A percentile compares a stretch with the other conserved stretches of the same genome.
Evolutionary conservation across 1,140 invertebrate species (phyloP).

Genomic region (Centruroides vittatus): DNA sequence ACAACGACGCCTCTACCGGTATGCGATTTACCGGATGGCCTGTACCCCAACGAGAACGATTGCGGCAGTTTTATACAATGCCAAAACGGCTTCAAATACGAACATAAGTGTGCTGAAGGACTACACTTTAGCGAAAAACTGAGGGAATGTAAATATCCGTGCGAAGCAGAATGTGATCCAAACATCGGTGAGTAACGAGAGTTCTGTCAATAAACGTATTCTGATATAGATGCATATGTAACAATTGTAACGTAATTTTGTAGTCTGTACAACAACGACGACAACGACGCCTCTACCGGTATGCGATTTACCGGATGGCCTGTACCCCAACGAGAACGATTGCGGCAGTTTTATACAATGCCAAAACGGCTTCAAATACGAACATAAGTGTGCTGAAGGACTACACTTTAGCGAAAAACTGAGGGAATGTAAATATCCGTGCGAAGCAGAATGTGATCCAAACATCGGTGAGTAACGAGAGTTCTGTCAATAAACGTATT

Average conservation of each 20-base stretch:
- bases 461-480: too few relatives aligned
- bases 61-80: not conserved
- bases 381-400: conserved; percentile 30
- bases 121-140: conserved; percentile 37
- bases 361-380: not conserved
- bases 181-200: too few relatives aligned
- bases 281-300: not conserved
- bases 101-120: conserved; percentile 30
- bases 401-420: conserved; percentile 37
- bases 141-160: conserved; percentile 36
- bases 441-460: not conserved
- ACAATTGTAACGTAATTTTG: too few relatives aligned
- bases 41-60: not conserved
- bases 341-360: not conserved
- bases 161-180: not conserved
- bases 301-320: not conserved
- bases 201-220: too few relatives aligned
- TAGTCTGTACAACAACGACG: not conserved
- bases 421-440: conserved; percentile 36
- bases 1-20: not conserved
- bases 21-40: not conserved
- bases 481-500: too few relatives aligned
- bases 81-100: not conserved
- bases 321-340: not conserved
- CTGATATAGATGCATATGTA: too few relatives aligned